Percentiles rank a stretch among this genome's conserved stretches.
Conservation (phyloP, 2,113 vertebrate species). For the Spilogale gracilis region DNA sequence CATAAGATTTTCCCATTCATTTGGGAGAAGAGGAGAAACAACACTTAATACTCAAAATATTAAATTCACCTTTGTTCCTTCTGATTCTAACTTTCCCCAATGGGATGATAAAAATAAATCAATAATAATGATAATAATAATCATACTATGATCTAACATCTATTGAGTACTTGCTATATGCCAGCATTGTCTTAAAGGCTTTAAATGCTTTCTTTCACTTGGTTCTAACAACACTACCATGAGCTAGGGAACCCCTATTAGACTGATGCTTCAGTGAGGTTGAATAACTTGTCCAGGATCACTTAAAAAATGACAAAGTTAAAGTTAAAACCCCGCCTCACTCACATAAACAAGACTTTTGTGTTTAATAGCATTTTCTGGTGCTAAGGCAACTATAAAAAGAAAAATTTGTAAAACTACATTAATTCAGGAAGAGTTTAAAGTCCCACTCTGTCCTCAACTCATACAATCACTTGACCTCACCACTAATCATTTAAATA, state of each 20-base stretch:
- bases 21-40: too few relatives aligned
- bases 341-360: not conserved
- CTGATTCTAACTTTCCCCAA: not conserved
- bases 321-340: not conserved
- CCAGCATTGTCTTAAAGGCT: not conserved
- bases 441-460: not conserved
- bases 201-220: not conserved
- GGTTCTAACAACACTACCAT: not conserved
- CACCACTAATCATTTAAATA: conserved; percentile 55
- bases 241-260: not conserved
- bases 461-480: not conserved
- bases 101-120: not conserved
- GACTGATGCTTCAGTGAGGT: not conserved
- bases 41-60: not conserved
- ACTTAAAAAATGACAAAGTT: not conserved
- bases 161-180: not conserved
- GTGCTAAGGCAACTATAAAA: not conserved
- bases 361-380: not conserved
- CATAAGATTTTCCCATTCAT: not conserved
- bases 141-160: not conserved
- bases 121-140: not conserved
- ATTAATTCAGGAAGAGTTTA: conserved; percentile 43
- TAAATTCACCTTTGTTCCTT: not conserved
- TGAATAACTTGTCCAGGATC: not conserved
- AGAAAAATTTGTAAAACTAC: conserved; percentile 11